These are phyloP conservation scores for Dryomyza anilis DNA, from an alignment of 2,888 invertebrate species.

Conservation along the genomic window DNA sequence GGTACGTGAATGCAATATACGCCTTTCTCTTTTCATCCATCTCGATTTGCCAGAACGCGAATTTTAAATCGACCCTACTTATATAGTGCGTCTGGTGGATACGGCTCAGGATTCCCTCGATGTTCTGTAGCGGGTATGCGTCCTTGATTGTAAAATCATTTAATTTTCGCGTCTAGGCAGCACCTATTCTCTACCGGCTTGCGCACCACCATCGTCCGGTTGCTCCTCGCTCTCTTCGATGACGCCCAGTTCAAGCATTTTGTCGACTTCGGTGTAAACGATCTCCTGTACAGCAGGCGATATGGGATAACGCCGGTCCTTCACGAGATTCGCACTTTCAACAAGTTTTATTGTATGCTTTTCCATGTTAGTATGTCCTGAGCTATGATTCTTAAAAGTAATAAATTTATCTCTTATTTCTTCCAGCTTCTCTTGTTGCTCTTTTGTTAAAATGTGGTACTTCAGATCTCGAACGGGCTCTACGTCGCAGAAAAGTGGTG, in stretches of 20 bases:
- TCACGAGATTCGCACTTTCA: background rate
- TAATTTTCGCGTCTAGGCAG: background rate
- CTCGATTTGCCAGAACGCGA: too few species aligned
- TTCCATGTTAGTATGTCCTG: background rate
- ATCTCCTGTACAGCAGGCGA: too few species aligned
- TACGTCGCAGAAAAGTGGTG: background rate
- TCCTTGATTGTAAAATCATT: background rate
- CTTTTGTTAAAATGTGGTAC: too few species aligned
- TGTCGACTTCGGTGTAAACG: too few species aligned
- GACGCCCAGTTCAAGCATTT: background rate
- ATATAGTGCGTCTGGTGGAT: background rate
- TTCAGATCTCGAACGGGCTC: too few species aligned
- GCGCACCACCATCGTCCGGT: background rate
- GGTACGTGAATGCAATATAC: background rate
- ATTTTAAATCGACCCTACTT: background rate
- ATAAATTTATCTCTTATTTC: background rate
- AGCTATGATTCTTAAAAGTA: background rate
- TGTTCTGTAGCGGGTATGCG: too few species aligned
- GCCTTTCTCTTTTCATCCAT: background rate
- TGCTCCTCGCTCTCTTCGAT: background rate
- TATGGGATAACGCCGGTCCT: background rate
- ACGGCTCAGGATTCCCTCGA: too few species aligned
- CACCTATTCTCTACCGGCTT: background rate
- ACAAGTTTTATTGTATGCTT: too few species aligned
- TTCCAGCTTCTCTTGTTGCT: background rate